Evolutionary conservation across 2,888 invertebrate genomes (phyloP), one percentile per base, ranked within the genome.

Genomic region (Drosophila atripex): DNA sequence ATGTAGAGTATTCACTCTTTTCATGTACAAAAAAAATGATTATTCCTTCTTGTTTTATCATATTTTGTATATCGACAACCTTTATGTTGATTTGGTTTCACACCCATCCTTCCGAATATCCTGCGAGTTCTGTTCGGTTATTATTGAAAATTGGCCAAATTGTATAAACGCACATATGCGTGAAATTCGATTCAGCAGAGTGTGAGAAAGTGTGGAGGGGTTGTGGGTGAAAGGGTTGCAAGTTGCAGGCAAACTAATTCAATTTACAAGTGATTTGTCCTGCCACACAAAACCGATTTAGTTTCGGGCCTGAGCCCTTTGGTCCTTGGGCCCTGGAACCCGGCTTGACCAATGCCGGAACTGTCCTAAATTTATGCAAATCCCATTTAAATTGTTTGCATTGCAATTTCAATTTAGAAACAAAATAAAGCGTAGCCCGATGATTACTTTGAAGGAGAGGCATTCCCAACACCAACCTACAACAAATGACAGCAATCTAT

Each of bases 81-180:
- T 78, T 86, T 73, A 71, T 70, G 88, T 75, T 77, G 76, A 78
- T 80, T 85, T 77, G 68, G 35, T 49, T 71, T 77, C 72, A 69
- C 73, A 72, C 69, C 63, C 56, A 64, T 21, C 28, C 53, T 35
- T 25, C 54, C 35, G 53, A 54, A 46, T 30, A 46, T 30, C 57
- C 47, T 55, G 50, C 18, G 51, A 61, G 75, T 57, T 59, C 54
- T 52, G 64, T 74, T 75, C 71, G 71, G 73, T 82, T 80, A 86
- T 80, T 82, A 88, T 88, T 78, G 88, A 85, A 87, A 89, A 90
- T 89, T 90, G 89, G 89, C 89, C 80, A 89, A 90, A 89, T 90
- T 90, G 90, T 89, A 78, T 88, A 89, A 89, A 86, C 85, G 80
- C 90, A 90, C 90, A 90, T 90, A 89, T 90, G 90, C 90, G 90